Conservation (phyloP, 1,140 invertebrate genomes). For the Drosophila lacertosa region DNA sequence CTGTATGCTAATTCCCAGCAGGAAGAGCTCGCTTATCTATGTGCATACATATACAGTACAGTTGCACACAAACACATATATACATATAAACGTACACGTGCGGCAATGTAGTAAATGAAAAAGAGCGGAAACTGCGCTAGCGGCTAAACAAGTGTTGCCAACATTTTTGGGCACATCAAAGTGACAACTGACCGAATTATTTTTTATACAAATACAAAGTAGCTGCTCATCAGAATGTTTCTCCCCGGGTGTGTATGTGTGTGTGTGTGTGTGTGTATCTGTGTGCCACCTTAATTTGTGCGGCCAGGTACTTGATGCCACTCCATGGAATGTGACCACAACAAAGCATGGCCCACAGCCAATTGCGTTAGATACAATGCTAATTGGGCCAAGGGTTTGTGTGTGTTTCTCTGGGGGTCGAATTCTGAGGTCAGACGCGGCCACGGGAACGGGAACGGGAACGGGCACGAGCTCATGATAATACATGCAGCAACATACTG, state of each 20-base stretch:
- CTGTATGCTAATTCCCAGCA: conserved; percentile 78
- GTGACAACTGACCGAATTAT: conserved; percentile 74
- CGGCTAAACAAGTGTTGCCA: conserved; percentile 63
- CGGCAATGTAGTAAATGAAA: not conserved
- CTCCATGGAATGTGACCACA: conserved; percentile 52
- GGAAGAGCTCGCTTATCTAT: conserved; percentile 38
- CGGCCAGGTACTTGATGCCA: conserved; percentile 42
- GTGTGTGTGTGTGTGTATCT: conserved; percentile 6
- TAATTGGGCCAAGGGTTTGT: conserved; percentile 63
- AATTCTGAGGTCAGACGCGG: not conserved
- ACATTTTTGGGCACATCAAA: conserved; percentile 62
- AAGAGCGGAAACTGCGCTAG: conserved; percentile 44
- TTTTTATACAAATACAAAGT: conserved; percentile 30
- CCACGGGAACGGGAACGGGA: no score
- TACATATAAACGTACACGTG: not conserved
- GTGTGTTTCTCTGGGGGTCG: not conserved
- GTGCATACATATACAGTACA: conserved; percentile 9
- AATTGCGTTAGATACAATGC: conserved; percentile 68
- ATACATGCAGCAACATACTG: conserved; percentile 58
- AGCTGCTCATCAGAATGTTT: not conserved
- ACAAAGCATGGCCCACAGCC: conserved; percentile 71
- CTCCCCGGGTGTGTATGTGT: conserved; percentile 3
- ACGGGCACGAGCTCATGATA: conserved; percentile 38
- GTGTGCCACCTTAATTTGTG: conserved; percentile 38
- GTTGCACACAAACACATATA: no score